phyloP scores from a whole-genome alignment of 2,113 vertebrate species.

The Albula glossodonta region DNA sequence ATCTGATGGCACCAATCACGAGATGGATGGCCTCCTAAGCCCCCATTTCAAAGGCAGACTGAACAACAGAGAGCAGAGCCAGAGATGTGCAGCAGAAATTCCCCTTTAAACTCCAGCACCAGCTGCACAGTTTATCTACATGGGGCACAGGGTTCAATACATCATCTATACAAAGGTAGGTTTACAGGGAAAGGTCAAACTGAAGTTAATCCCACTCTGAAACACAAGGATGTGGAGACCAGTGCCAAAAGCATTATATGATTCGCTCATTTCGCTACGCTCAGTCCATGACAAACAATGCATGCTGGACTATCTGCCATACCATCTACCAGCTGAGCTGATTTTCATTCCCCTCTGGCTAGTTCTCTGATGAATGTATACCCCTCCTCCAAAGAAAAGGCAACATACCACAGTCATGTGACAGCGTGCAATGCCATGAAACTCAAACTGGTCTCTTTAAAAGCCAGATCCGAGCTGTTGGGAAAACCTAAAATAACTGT shows the following conservation, averaged over 20 bases:
- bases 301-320: neutral
- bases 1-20: constrained; percentile 43
- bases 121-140: neutral
- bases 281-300: neutral
- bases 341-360: neutral
- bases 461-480: neutral
- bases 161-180: neutral
- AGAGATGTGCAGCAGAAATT: neutral
- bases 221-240: neutral
- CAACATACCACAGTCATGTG: neutral
- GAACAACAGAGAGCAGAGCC: constrained; percentile 8
- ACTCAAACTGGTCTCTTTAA: neutral
- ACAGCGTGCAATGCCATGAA: neutral
- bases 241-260: constrained; percentile 3
- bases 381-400: neutral
- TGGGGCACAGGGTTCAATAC: neutral
- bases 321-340: constrained; percentile 11
- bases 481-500: neutral
- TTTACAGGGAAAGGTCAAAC: neutral
- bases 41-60: constrained; percentile 25
- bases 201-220: neutral
- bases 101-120: neutral
- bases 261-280: neutral
- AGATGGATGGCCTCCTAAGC: constrained; percentile 36
- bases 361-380: neutral